Evolutionary conservation across 2,797 vertebrate species (phyloP).

Genomic region (Eulemur coronatus): DNA sequence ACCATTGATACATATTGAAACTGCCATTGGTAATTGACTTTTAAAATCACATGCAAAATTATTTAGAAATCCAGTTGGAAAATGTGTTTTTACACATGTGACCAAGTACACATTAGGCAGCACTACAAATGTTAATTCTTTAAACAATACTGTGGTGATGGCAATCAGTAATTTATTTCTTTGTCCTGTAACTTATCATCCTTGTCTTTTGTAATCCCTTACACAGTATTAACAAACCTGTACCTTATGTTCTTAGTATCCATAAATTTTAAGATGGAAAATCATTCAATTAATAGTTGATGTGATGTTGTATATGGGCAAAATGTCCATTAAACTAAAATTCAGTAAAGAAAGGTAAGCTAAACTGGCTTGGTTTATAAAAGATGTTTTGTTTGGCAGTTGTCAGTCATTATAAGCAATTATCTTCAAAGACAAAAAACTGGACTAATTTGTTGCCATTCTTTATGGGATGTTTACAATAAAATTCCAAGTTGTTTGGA

Average conservation of each 20-base stretch:
- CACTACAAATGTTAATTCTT: conserved; percentile 74
- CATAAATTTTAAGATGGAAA: conserved; percentile 40
- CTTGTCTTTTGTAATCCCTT: conserved; percentile 75
- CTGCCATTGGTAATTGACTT: conserved; percentile 65
- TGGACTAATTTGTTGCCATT: conserved; percentile 71
- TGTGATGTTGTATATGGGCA: conserved; percentile 24
- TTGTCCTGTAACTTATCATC: conserved; percentile 77
- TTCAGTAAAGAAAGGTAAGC: conserved; percentile 52
- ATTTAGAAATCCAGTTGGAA: conserved; percentile 73
- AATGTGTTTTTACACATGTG: conserved; percentile 67
- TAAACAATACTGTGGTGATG: conserved; percentile 78
- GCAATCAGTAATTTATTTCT: conserved; percentile 81
- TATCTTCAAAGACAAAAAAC: conserved; percentile 55
- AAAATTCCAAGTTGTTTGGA: conserved; percentile 68
- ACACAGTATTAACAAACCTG: conserved; percentile 75
- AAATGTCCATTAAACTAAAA: conserved; percentile 63
- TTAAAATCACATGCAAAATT: conserved; percentile 62
- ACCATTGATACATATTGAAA: conserved; percentile 64
- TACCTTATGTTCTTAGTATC: conserved; percentile 62
- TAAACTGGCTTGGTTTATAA: conserved; percentile 55
- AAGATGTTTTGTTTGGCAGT: conserved; percentile 65
- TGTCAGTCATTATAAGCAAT: conserved; percentile 62
- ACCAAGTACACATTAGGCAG: conserved; percentile 66
- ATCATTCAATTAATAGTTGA: conserved; percentile 51
- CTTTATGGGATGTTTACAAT: conserved; percentile 60